Conservation (phyloP, 2,888 invertebrate genomes). For the Cephus pygmeus region DNA sequence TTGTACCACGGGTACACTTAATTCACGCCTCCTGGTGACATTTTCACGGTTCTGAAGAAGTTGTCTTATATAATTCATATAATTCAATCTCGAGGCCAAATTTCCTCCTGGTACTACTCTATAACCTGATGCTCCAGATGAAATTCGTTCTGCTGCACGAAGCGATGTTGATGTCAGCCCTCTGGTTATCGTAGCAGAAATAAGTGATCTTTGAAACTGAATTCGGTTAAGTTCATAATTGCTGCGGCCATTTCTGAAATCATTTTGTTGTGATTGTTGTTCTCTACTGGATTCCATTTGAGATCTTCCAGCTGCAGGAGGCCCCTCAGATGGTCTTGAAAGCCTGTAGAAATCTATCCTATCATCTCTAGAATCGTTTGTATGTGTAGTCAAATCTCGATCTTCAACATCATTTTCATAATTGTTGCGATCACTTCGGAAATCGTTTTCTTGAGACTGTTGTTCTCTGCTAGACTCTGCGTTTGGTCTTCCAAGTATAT, state of each 20-base stretch:
- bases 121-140: background rate
- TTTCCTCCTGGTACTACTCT: conserved; percentile 16
- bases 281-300: background rate
- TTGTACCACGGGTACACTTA: conserved; percentile 70
- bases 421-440: background rate
- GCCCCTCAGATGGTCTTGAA: background rate
- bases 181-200: background rate
- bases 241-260: background rate
- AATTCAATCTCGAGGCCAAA: conserved; percentile 23
- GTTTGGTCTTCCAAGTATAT: background rate
- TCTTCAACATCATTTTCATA: background rate
- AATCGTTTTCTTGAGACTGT: background rate
- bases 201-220: background rate
- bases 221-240: background rate
- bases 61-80: conserved; percentile 6
- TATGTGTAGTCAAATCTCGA: background rate
- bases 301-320: background rate
- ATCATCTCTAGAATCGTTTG: background rate
- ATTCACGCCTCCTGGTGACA: conserved; percentile 29
- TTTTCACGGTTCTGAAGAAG: conserved; percentile 9
- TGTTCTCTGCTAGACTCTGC: background rate
- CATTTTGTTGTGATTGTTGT: background rate
- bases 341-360: background rate
- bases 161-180: background rate
- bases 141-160: background rate